A percentile compares a stretch with the other conserved stretches of the same genome.
phyloP scores from a whole-genome alignment of 2,113 vertebrate genomes.

The Esox niger region DNA sequence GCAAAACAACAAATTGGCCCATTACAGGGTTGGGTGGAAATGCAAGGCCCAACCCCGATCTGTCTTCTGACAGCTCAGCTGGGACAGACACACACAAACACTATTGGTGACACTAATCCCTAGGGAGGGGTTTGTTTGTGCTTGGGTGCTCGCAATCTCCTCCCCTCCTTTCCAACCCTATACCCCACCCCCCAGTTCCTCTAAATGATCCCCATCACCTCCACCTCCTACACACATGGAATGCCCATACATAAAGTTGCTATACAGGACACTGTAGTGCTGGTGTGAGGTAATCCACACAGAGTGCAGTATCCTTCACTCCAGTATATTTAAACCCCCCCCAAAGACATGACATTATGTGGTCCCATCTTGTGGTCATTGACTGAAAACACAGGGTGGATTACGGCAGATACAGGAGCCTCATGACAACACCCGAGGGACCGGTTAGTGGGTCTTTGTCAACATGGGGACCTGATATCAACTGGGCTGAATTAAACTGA shows the following conservation, averaged over 20 bases:
- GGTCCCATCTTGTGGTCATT: neutral
- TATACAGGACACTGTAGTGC: neutral
- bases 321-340: neutral
- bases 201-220: constrained; percentile 38
- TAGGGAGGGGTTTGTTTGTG: constrained; percentile 58
- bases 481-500: neutral
- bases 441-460: neutral
- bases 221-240: constrained; percentile 12
- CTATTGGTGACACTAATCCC: constrained; percentile 60
- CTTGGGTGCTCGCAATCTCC: constrained; percentile 52
- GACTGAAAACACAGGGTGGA: neutral
- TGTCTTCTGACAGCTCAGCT: constrained; percentile 58
- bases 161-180: constrained; percentile 39
- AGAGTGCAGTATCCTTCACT: constrained; percentile 20
- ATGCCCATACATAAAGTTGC: constrained; percentile 38
- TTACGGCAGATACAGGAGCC: neutral
- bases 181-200: constrained; percentile 47
- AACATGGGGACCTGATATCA: neutral
- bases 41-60: constrained; percentile 43
- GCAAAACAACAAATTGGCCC: constrained; percentile 71
- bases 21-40: constrained; percentile 66
- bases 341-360: neutral
- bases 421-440: neutral
- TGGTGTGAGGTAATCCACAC: neutral
- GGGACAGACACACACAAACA: constrained; percentile 35